Percentiles rank a stretch among this genome's conserved stretches.
Evolutionary conservation across 2,888 invertebrate genomes (phyloP).

Genomic region (Argynnis bischoffii): DNA sequence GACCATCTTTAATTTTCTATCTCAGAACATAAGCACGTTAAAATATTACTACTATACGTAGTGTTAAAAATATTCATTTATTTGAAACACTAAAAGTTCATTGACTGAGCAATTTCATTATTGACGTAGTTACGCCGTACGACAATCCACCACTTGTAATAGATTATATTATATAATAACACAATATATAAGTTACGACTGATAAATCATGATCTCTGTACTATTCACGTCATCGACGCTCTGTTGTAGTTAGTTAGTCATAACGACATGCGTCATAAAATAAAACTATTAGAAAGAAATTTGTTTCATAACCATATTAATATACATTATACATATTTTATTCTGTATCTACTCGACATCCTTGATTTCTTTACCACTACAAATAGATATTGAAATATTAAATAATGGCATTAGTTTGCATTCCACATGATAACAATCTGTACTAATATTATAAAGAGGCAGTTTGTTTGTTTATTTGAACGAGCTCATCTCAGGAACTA

Average conservation of each 20-base stretch:
- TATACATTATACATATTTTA: conserved; percentile 21
- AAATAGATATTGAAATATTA: background rate
- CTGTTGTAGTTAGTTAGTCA: conserved; percentile 30
- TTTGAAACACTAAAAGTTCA: conserved; percentile 5
- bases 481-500: too few species aligned
- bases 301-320: conserved; percentile 33
- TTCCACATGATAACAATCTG: background rate
- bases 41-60: background rate
- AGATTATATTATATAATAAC: conserved; percentile 27
- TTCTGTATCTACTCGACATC: conserved; percentile 21
- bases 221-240: conserved; percentile 31
- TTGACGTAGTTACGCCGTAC: conserved; percentile 16
- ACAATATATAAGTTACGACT: conserved; percentile 26
- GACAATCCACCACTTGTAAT: conserved; percentile 14
- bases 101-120: conserved; percentile 13
- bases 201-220: conserved; percentile 34
- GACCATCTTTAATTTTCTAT: too few species aligned
- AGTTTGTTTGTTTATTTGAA: too few species aligned
- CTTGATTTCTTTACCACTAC: conserved; percentile 21
- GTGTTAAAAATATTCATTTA: background rate
- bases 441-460: too few species aligned
- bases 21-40: background rate
- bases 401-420: background rate
- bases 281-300: conserved; percentile 35
- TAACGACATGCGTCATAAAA: conserved; percentile 31